Percentiles rank a stretch among this genome's conserved stretches.
These are phyloP conservation scores for Rhagoletis zephyria DNA, from an alignment of 1,140 invertebrate species.

Conservation along the genomic window DNA sequence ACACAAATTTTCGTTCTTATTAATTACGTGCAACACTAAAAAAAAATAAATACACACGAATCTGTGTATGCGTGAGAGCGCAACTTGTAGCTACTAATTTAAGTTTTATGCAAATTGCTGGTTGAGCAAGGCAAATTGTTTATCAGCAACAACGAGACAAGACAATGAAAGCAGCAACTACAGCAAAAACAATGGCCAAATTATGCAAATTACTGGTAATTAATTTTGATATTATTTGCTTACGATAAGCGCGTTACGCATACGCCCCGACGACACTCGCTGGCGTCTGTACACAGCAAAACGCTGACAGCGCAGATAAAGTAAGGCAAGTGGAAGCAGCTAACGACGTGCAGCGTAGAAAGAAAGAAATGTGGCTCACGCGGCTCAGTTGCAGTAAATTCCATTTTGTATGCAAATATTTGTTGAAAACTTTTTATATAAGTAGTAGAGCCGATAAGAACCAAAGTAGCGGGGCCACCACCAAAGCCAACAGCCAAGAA, in stretches of 20 bases:
- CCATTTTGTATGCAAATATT: conserved; percentile 52
- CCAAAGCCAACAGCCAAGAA: neutral
- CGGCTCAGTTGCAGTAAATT: conserved; percentile 28
- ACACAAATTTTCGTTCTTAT: neutral
- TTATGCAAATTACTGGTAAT: conserved; percentile 50
- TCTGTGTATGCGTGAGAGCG: neutral
- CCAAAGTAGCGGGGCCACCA: neutral
- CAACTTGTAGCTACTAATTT: conserved; percentile 20
- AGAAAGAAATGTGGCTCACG: neutral
- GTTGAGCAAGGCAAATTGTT: conserved; percentile 15
- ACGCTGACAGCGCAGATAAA: neutral
- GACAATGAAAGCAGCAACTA: neutral
- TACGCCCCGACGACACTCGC: neutral
- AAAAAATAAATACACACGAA: neutral
- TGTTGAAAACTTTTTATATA: neutral
- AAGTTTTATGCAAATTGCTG: conserved; percentile 48
- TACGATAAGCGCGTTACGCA: conserved; percentile 46
- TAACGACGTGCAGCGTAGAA: neutral
- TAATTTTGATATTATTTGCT: conserved; percentile 53
- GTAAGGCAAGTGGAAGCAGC: neutral
- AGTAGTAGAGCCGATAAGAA: neutral
- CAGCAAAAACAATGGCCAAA: neutral
- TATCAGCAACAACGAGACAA: conserved; percentile 9
- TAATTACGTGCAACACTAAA: neutral
- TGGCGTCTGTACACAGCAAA: neutral